Evolutionary conservation across 2,113 vertebrate genomes (phyloP), one percentile per base, ranked within the genome.

Genomic region (Andinoacara biseriatus): DNA sequence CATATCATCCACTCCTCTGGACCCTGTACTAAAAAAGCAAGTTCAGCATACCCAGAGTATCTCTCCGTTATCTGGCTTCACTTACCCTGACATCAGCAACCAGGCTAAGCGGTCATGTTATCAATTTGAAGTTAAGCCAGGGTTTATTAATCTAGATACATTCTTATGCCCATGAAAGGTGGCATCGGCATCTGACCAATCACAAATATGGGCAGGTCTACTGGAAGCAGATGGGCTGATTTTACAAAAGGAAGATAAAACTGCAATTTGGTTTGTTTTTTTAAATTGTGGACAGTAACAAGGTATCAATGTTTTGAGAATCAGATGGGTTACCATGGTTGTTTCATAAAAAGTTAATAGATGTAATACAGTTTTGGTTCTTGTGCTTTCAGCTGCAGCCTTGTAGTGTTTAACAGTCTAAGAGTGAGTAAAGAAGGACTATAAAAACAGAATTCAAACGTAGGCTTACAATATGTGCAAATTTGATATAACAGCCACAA

Each of bases 1-100:
- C 74, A 80, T 77, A 79, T 84, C 82, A 78, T 54, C 24, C 3
- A 8, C 56, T 14, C 75, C 60, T 88, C 78, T 92, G 86, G 62
- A 35, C 43, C 38, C 0, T 65, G 62, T 17, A 24, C 38, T 26
- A 43, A n/a, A 43, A 43, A 65, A 65, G 14, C 62, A 67, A 26
- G 22, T 46, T 67, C 22, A 67, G 17, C 38, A 46, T 67, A 18
- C 38, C n/a, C 4, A 3, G 62, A 13, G 17, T 67, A 10, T 60
- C 4, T 60, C 10, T 60, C 60, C 20, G 5, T 46, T 38, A 38
- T 62, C 60, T 38, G 33, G 60, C 5, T 38, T 62, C 20, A 7
- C 43, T 69, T 69, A 20, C 43, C 43, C 1, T 17, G 52, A 49
- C 63, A 26, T 29, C 63, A 5, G 0, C 22, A 67, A 49, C 26